phyloP scores from a whole-genome alignment of 2,113 vertebrate species.

The Tachuris rubrigastra region DNA sequence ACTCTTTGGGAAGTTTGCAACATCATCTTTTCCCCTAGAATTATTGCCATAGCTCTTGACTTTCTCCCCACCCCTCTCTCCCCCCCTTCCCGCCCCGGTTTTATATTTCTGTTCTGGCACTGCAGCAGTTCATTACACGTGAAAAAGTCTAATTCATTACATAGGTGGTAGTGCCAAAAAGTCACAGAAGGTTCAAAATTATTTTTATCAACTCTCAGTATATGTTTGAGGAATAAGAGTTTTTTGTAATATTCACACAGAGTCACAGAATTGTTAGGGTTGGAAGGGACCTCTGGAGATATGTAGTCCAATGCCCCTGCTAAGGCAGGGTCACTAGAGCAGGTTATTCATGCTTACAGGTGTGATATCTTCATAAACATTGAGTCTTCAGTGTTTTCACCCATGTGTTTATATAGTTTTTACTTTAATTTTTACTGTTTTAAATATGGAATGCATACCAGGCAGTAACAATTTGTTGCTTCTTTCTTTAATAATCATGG shows the following conservation, averaged over 20 bases:
- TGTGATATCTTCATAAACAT: constrained; percentile 31
- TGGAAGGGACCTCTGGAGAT: neutral
- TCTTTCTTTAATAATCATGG: neutral
- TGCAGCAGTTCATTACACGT: constrained; percentile 23
- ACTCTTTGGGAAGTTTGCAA: neutral
- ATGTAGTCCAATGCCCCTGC: neutral
- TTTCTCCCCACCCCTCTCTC: neutral
- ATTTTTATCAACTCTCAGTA: constrained; percentile 60
- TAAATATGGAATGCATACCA: neutral
- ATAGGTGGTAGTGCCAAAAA: constrained; percentile 49
- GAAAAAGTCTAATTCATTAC: constrained; percentile 44
- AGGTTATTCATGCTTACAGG: neutral
- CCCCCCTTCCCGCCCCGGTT: neutral
- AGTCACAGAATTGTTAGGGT: neutral
- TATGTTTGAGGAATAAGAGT: constrained; percentile 65
- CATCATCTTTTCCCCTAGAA: neutral
- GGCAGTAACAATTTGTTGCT: neutral
- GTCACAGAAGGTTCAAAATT: constrained; percentile 70
- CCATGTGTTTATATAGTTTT: neutral
- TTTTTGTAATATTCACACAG: constrained; percentile 40
- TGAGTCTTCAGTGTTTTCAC: neutral
- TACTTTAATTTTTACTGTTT: neutral
- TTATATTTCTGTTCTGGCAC: constrained; percentile 38
- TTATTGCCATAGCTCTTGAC: neutral
- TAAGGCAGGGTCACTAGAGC: neutral